Conservation (phyloP, 2,113 vertebrate genomes). For the Nerophis lumbriciformis region DNA sequence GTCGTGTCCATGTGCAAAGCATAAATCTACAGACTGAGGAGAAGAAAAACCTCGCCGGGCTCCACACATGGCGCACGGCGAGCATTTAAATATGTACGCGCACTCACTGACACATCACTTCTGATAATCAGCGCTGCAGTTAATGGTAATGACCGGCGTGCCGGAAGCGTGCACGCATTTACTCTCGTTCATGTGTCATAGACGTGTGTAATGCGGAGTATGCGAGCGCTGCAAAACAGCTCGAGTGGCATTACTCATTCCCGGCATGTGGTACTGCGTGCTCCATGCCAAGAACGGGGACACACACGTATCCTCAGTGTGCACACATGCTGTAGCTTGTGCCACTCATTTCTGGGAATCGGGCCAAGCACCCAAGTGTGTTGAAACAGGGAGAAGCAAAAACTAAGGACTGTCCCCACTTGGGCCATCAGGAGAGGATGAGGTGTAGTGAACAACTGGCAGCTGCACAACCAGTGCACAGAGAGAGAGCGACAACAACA, state of each 20-base stretch:
- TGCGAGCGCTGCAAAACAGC: constrained; percentile 16
- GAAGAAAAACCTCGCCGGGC: background rate
- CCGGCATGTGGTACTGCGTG: constrained; percentile 43
- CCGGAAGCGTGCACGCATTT: constrained; percentile 24
- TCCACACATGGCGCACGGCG: background rate
- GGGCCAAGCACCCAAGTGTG: constrained; percentile 36
- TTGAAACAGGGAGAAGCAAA: constrained; percentile 1
- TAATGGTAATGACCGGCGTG: constrained; percentile 20
- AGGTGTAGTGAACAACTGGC: background rate
- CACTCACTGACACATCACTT: constrained; percentile 30
- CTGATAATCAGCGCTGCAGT: constrained; percentile 25
- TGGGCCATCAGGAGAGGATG: constrained; percentile 16
- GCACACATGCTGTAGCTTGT: constrained; percentile 26
- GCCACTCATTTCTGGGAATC: constrained; percentile 45
- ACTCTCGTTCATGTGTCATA: background rate
- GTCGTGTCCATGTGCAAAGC: constrained; percentile 12
- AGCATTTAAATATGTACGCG: constrained; percentile 23
- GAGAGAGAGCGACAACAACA: no score
- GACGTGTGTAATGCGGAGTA: constrained; percentile 33
- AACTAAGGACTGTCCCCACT: constrained; percentile 27
- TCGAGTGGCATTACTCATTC: constrained; percentile 41
- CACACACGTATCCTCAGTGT: constrained; percentile 7
- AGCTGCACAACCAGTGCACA: background rate
- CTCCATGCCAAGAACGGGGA: constrained; percentile 27
- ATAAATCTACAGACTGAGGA: constrained; percentile 2